These are phyloP conservation scores for Folsomia candida DNA, from an alignment of 2,888 invertebrate species.

Conservation along the genomic window DNA sequence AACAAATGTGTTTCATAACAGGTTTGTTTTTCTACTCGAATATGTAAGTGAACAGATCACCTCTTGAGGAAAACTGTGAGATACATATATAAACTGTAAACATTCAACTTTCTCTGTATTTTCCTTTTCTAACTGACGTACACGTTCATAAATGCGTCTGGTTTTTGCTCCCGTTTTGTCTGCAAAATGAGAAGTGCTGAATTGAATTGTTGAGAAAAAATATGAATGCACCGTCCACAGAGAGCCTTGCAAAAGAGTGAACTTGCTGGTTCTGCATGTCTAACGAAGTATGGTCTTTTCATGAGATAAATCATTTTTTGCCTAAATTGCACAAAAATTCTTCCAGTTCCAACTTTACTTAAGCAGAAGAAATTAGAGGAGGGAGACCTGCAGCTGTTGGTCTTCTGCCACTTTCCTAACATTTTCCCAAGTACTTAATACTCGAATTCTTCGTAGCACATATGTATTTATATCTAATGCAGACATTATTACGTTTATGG, in stretches of 20 bases:
- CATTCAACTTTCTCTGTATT: not conserved
- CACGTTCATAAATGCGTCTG: not conserved
- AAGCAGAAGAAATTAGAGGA: not conserved
- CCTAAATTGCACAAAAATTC: constrained; percentile 3
- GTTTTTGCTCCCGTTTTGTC: not conserved
- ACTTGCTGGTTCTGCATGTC: too few species aligned
- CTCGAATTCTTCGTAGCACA: too few species aligned
- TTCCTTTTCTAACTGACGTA: not conserved
- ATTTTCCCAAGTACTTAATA: too few species aligned
- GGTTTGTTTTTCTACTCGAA: not conserved
- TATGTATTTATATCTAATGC: too few species aligned
- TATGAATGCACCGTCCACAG: not conserved
- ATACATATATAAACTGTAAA: not conserved
- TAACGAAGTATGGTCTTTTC: not conserved
- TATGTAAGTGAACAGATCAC: not conserved
- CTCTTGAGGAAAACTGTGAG: not conserved
- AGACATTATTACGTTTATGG: too few species aligned
- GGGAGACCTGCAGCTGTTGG: not conserved
- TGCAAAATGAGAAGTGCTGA: not conserved
- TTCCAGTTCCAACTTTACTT: constrained; percentile 1
- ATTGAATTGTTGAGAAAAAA: not conserved
- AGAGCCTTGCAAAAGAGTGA: not conserved
- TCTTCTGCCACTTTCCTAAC: not conserved
- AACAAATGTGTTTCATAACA: not conserved
- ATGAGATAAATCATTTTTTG: constrained; percentile 1